Conservation (phyloP, 2,797 vertebrate genomes). For the Pipistrellus nathusii region DNA sequence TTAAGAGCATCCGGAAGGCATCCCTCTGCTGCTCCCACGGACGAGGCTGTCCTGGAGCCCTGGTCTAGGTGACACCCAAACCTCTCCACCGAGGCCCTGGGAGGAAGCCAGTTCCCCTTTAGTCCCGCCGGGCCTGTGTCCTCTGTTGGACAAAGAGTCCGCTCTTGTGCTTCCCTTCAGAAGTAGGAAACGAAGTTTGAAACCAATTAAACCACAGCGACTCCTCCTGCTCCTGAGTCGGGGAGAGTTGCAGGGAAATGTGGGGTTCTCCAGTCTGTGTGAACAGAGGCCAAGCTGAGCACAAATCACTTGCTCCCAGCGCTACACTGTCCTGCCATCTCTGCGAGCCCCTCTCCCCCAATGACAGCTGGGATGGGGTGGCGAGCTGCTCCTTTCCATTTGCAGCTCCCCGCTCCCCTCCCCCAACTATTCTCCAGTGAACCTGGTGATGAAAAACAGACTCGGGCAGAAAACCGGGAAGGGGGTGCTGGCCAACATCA, state of each 20-base stretch:
- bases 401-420: too few species aligned
- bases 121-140: not conserved
- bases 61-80: not conserved
- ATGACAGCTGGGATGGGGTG: not conserved
- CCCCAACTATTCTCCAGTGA: not conserved
- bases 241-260: accelerated
- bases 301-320: not conserved
- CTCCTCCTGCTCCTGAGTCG: not conserved
- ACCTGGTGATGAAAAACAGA: not conserved
- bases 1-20: not conserved
- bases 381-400: not conserved
- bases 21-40: accelerated
- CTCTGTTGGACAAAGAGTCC: not conserved
- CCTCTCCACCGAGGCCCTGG: not conserved
- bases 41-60: not conserved
- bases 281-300: not conserved
- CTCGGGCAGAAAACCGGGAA: not conserved
- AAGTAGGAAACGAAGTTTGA: not conserved
- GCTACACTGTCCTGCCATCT: not conserved
- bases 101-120: not conserved
- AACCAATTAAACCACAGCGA: not conserved
- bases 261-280: not conserved
- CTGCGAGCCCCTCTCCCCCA: not conserved
- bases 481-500: not conserved
- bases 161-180: not conserved